Base-by-base conservation (phyloP, 2,113 vertebrate species). In the Mustela lutreola region DNA sequence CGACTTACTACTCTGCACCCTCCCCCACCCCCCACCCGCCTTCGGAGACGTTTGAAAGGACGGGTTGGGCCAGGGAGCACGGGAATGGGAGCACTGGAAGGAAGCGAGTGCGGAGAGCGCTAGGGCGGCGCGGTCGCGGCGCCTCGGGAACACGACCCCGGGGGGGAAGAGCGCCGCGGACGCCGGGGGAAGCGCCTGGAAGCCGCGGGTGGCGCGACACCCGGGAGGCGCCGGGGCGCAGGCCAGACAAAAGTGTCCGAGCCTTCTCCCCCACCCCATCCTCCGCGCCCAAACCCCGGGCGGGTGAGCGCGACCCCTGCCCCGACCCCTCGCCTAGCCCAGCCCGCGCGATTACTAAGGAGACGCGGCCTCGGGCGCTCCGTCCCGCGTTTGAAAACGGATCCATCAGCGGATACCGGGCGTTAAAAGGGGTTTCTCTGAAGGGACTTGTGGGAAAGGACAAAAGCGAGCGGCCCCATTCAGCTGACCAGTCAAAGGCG, bases 401-500 rank as follows among this genome's bases (percentile, higher is more conserved):
- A 99, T 99, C 98, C 98, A 98, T 99, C 99, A 99, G 98, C 98
- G 98, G 98, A 98, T 98, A 97, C 99, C 98, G 98, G 98, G 98
- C 98, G 98, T 98, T 98, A 98, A 98, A 96, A 98, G 98, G 98
- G 96, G 97, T 95, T 98, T 98, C 98, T 98, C 98, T 98, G 98
- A 98, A 99, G 99, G 99, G 97, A 98, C 98, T 98, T 98, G 97
- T 98, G 98, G 98, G 98, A 98, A 97, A 98, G 98, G 98, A 99
- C 99, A 98, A 99, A 99, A 97, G 99, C 95, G 91, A 85, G 89
- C 98, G 96, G 98, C 98, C 94, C 95, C 99, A 99, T 98, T 99
- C 99, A 99, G 99, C 94, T 82, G 98, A 96, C 97, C 98, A 99
- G 99, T 98, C 98, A 99, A 99, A 98, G 98, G 97, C 98, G 97